Percentiles rank a stretch among this genome's conserved stretches.
These are phyloP conservation scores for Engraulis encrasicolus DNA, from an alignment of 2,113 vertebrate genomes.

Conservation along the genomic window DNA sequence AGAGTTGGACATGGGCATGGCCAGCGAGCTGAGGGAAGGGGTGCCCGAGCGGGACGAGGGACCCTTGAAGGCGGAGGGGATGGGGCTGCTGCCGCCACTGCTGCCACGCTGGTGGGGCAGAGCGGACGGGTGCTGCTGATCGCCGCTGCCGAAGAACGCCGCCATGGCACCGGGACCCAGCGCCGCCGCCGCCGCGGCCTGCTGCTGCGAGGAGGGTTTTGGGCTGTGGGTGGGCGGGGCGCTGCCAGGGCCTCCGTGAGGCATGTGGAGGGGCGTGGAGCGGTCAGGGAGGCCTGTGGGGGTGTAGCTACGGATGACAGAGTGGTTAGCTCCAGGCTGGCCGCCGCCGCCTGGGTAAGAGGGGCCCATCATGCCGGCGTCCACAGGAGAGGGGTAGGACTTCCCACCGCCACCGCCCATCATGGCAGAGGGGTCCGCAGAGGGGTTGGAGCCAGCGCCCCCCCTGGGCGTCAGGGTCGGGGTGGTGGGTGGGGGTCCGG, in stretches of 20 bases:
- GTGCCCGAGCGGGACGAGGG: constrained; percentile 79
- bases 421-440: constrained; percentile 71
- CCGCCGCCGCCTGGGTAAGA: constrained; percentile 61
- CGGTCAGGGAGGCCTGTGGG: constrained; percentile 75
- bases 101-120: constrained; percentile 58
- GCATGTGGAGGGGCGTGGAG: constrained; percentile 72
- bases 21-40: constrained; percentile 79
- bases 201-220: constrained; percentile 56
- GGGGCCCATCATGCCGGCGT: constrained; percentile 61
- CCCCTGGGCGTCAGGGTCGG: too few species aligned
- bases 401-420: constrained; percentile 84
- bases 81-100: constrained; percentile 82
- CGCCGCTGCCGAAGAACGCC: constrained; percentile 71
- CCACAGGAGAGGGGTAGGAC: constrained; percentile 78
- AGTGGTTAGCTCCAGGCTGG: constrained; percentile 71
- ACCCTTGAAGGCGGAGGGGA: constrained; percentile 91
- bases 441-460: constrained; percentile 63
- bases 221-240: constrained; percentile 70
- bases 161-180: constrained; percentile 35
- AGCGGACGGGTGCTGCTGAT: constrained; percentile 66
- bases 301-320: constrained; percentile 84
- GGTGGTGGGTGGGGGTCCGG: constrained; percentile 67
- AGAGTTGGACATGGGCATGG: constrained; percentile 75
- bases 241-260: constrained; percentile 60
- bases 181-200: constrained; percentile 30